Evolutionary conservation across 1,140 invertebrate species (phyloP).

Genomic region (Akabosia matsudoensis): DNA sequence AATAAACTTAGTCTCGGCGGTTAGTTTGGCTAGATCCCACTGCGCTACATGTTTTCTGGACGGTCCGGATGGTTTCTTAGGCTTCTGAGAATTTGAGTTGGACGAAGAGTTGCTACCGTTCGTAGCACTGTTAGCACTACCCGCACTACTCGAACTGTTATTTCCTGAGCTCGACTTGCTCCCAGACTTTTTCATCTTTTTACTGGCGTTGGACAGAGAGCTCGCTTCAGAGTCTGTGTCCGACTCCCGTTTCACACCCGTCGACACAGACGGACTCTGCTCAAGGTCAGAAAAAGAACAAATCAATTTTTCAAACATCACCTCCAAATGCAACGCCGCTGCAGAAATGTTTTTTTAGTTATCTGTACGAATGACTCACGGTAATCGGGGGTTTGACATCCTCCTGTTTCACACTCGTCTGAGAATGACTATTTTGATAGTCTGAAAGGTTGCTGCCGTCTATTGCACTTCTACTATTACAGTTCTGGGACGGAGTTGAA

Average conservation of each 20-base stretch:
- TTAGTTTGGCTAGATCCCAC: conserved; percentile 71
- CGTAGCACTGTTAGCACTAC: conserved; percentile 23
- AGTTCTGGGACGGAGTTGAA: conserved; percentile 41
- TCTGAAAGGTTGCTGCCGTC: conserved; percentile 33
- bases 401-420: conserved; percentile 29
- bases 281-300: conserved; percentile 45
- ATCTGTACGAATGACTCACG: conserved; percentile 29
- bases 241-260: conserved; percentile 55
- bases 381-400: conserved; percentile 39
- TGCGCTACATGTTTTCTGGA: conserved; percentile 58
- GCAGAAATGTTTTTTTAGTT: not conserved
- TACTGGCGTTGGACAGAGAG: conserved; percentile 47
- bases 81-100: conserved; percentile 37
- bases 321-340: too few species aligned
- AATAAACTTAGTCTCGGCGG: conserved; percentile 68
- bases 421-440: conserved; percentile 38
- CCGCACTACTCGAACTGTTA: conserved; percentile 20
- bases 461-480: conserved; percentile 42
- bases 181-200: conserved; percentile 46
- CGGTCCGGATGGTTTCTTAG: conserved; percentile 50
- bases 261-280: conserved; percentile 54
- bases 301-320: not conserved
- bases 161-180: conserved; percentile 27
- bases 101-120: conserved; percentile 37
- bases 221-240: conserved; percentile 60